These are phyloP conservation scores for Hartigia nigra DNA, from an alignment of 2,888 invertebrate species.

Conservation along the genomic window DNA sequence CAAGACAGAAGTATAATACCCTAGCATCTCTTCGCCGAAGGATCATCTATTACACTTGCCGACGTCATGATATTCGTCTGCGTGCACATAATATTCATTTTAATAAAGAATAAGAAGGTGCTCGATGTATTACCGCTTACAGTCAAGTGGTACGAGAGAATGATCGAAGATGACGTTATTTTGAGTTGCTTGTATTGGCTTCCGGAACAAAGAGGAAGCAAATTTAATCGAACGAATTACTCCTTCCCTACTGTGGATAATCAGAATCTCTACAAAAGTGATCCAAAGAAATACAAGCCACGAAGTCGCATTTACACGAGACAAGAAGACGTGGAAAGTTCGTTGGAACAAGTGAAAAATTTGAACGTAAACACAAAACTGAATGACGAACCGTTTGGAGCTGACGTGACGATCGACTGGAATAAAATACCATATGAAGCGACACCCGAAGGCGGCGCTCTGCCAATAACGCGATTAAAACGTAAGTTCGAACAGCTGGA, in stretches of 20 bases:
- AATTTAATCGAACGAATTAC: conserved; percentile 34
- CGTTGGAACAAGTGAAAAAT: conserved; percentile 67
- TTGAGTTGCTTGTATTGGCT: conserved; percentile 54
- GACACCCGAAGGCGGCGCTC: conserved; percentile 81
- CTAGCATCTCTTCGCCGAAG: conserved; percentile 85
- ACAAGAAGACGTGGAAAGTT: conserved; percentile 79
- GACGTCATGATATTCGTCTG: conserved; percentile 84
- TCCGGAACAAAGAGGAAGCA: conserved; percentile 40
- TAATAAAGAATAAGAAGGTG: conserved; percentile 54
- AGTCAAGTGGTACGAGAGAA: conserved; percentile 72
- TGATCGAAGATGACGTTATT: conserved; percentile 50
- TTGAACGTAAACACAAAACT: conserved; percentile 66
- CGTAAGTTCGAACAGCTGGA: conserved; percentile 90
- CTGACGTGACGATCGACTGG: conserved; percentile 74
- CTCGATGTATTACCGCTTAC: conserved; percentile 71
- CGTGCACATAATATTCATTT: conserved; percentile 72
- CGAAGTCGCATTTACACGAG: conserved; percentile 80
- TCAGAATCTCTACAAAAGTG: conserved; percentile 81
- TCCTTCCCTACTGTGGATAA: conserved; percentile 68
- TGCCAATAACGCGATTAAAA: conserved; percentile 78
- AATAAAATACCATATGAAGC: conserved; percentile 76
- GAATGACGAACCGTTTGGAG: conserved; percentile 60
- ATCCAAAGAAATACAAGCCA: conserved; percentile 81
- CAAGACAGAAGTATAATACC: conserved; percentile 52
- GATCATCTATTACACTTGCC: conserved; percentile 82